Conservation (phyloP, 2,113 vertebrate species). For the Anas platyrhynchos region DNA sequence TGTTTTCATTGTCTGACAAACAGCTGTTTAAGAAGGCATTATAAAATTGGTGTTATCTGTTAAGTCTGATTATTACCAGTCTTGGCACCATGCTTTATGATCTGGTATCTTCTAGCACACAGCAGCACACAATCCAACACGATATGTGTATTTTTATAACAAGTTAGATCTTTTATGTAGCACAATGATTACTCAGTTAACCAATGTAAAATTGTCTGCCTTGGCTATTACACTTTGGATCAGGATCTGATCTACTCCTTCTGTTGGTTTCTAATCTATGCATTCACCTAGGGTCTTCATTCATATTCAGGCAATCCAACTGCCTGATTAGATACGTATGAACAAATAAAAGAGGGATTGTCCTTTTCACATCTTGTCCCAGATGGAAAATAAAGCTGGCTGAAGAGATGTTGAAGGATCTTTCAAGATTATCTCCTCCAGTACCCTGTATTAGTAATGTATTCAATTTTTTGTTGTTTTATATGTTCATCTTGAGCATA, state of each 20-base stretch:
- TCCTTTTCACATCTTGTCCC: not conserved
- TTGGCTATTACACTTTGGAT: not conserved
- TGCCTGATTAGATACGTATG: not conserved
- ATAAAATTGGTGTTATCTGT: not conserved
- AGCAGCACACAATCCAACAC: not conserved
- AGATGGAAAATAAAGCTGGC: not conserved
- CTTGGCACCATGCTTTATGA: not conserved
- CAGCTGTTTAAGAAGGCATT: not conserved
- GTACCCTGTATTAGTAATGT: not conserved
- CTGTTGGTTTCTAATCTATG: not conserved
- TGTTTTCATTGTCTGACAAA: not conserved
- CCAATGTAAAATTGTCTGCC: not conserved
- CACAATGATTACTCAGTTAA: not conserved
- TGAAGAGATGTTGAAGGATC: not conserved
- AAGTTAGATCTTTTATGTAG: not conserved
- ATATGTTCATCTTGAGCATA: conserved; percentile 12
- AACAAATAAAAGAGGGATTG: not conserved
- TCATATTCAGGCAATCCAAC: not conserved
- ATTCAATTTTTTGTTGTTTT: not conserved
- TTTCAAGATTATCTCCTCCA: not conserved
- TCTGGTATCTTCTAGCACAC: not conserved
- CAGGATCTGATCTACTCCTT: not conserved
- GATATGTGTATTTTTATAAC: not conserved
- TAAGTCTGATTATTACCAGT: not conserved
- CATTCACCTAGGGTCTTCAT: not conserved